A percentile compares a stretch with the other conserved stretches of the same genome.
phyloP scores from a whole-genome alignment of 2,888 invertebrate genomes.

The Dione juno region DNA sequence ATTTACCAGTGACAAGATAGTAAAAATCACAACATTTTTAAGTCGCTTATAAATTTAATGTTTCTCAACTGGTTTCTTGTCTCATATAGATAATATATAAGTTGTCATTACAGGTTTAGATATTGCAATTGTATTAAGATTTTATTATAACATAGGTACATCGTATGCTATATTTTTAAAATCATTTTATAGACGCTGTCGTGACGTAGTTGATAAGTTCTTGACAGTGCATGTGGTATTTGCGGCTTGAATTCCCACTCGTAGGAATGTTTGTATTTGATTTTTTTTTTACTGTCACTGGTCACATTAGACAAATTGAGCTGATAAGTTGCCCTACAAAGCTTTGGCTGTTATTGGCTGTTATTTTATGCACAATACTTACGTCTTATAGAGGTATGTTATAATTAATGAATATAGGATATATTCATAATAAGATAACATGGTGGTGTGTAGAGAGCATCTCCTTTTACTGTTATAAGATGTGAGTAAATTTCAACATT shows the following conservation, averaged over 20 bases:
- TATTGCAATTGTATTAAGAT: background rate
- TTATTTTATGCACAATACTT: too few relatives aligned
- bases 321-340: too few relatives aligned
- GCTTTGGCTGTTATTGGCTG: too few relatives aligned
- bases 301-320: too few relatives aligned
- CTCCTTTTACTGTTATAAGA: too few relatives aligned
- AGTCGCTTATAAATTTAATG: background rate
- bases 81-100: background rate
- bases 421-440: too few relatives aligned
- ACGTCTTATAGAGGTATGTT: too few relatives aligned
- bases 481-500: too few relatives aligned
- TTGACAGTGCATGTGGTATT: background rate
- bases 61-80: slow-evolving; percentile 6
- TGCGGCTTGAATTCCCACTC: background rate
- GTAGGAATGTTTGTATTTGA: background rate
- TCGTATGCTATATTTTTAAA: background rate
- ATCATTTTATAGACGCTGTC: background rate
- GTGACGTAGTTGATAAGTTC: background rate
- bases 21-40: slow-evolving; percentile 22
- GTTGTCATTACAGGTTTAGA: background rate
- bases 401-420: too few relatives aligned
- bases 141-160: background rate
- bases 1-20: slow-evolving; percentile 44
- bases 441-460: too few relatives aligned
- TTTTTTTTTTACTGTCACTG: too few relatives aligned